phyloP scores from a whole-genome alignment of 2,888 invertebrate species.

The Linnaemya tessellans region DNA sequence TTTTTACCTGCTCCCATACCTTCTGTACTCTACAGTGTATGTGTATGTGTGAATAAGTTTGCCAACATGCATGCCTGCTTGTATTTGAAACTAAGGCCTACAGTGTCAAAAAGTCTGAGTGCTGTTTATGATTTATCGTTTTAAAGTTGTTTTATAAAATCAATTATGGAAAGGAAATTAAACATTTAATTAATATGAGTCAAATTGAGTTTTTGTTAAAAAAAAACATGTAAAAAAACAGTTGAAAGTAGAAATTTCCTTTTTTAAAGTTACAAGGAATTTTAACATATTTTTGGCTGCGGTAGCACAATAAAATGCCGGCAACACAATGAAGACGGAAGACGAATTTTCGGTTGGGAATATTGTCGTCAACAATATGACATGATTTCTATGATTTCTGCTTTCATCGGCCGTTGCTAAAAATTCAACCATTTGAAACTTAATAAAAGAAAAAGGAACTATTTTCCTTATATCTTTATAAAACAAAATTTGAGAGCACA shows the following conservation, averaged over 20 bases:
- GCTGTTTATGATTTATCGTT: constrained; percentile 28
- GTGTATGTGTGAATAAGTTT: neutral
- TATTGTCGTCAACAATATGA: too few relatives aligned
- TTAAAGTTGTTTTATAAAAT: constrained; percentile 48
- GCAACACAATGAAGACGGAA: too few relatives aligned
- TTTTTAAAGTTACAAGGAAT: too few relatives aligned
- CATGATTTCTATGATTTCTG: too few relatives aligned
- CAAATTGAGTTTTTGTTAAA: constrained; percentile 24
- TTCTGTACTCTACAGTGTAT: neutral
- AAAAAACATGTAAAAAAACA: neutral
- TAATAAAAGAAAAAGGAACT: too few relatives aligned
- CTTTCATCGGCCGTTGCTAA: too few relatives aligned
- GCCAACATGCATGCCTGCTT: neutral
- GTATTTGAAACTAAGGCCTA: neutral
- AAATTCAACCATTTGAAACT: too few relatives aligned
- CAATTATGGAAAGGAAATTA: constrained; percentile 67
- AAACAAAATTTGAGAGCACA: too few relatives aligned
- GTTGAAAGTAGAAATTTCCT: neutral
- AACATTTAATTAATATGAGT: constrained; percentile 56
- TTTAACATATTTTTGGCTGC: too few relatives aligned
- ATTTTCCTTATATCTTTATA: too few relatives aligned
- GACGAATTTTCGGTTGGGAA: too few relatives aligned
- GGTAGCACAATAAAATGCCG: too few relatives aligned
- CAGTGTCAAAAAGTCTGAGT: neutral
- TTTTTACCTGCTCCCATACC: neutral